phyloP scores from a whole-genome alignment of 2,888 invertebrate species.

The Melinopterus prodromus region DNA sequence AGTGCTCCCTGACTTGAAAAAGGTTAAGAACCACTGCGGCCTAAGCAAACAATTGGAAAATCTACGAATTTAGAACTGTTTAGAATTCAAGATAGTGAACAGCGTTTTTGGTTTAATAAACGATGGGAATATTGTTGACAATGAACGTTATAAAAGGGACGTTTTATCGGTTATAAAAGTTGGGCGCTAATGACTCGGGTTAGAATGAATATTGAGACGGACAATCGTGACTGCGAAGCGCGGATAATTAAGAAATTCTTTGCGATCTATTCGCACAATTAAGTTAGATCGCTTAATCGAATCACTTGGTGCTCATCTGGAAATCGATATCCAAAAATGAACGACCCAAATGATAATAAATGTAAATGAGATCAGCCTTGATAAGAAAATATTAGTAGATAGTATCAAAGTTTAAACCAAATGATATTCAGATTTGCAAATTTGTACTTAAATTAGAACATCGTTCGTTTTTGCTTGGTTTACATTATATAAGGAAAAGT shows the following conservation, averaged over 20 bases:
- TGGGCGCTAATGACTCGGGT: not conserved
- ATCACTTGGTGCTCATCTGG: not conserved
- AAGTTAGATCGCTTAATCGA: not conserved
- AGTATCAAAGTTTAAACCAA: not conserved
- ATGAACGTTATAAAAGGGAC: not conserved
- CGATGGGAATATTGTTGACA: too few relatives aligned
- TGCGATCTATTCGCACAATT: not conserved
- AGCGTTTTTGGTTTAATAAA: not conserved
- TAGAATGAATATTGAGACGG: not conserved
- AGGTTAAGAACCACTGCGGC: too few relatives aligned
- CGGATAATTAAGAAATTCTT: not conserved
- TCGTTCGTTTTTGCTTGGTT: not conserved
- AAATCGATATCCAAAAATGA: not conserved
- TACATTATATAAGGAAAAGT: not conserved
- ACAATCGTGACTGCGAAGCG: not conserved
- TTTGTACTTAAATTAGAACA: not conserved
- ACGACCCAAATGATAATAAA: not conserved
- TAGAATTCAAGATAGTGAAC: not conserved
- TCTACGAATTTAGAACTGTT: not conserved
- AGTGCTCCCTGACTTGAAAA: too few relatives aligned
- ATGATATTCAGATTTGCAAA: not conserved
- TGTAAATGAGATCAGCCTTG: not conserved
- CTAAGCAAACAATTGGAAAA: not conserved
- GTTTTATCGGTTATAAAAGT: not conserved
- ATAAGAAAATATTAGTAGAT: not conserved